phyloP scores from a whole-genome alignment of 2,797 vertebrate species.

The Myiotriccus ornatus region DNA sequence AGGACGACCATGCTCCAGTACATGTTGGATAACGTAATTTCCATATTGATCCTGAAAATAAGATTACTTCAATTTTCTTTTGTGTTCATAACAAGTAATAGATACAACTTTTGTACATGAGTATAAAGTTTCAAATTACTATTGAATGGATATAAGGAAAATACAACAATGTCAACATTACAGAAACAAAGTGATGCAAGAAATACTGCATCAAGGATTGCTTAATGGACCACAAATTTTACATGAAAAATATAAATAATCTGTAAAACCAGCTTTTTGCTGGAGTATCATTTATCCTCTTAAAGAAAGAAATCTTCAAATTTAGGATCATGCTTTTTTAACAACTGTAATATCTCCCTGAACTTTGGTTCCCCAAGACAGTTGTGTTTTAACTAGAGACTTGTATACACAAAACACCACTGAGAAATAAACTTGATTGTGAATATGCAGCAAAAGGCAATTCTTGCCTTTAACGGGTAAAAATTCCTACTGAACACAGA shows the following conservation, averaged over 20 bases:
- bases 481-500: neutral
- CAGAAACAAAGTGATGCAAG: neutral
- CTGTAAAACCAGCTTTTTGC: neutral
- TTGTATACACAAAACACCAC: neutral
- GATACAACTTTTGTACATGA: neutral
- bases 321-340: neutral
- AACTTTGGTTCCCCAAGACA: neutral
- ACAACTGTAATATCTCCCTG: neutral
- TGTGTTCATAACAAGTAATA: neutral
- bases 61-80: conserved; percentile 31
- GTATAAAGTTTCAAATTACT: neutral
- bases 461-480: neutral
- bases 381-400: neutral
- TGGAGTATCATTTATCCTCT: neutral
- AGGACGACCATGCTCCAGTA: conserved; percentile 93
- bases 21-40: conserved; percentile 98
- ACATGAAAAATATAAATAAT: neutral
- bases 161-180: neutral
- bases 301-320: neutral
- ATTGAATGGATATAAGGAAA: neutral
- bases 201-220: neutral
- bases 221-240: neutral
- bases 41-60: conserved; percentile 93
- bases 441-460: neutral
- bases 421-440: neutral